These are phyloP conservation scores for Tetragnatha montana DNA, from an alignment of 2,888 invertebrate genomes.

Conservation along the genomic window DNA sequence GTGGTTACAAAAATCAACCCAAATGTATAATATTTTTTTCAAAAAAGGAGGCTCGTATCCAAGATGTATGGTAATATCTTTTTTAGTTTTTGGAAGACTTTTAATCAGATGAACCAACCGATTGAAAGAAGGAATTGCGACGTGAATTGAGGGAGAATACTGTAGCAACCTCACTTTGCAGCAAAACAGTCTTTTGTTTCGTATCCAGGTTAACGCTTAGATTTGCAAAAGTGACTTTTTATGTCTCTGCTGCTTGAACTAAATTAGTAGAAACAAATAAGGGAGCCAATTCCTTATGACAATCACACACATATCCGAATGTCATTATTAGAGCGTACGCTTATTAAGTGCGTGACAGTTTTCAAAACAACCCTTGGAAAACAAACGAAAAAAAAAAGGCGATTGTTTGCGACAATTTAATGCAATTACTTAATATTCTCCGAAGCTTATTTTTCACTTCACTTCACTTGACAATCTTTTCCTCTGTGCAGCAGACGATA, in stretches of 20 bases:
- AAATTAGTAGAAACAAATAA: neutral
- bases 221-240: neutral
- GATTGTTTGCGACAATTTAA: conserved; percentile 18
- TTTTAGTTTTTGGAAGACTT: neutral
- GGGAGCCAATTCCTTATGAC: neutral
- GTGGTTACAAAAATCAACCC: no score
- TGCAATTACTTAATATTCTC: conserved; percentile 49
- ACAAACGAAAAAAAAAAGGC: neutral
- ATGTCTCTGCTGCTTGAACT: neutral
- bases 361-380: neutral
- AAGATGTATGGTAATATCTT: neutral
- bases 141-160: no score
- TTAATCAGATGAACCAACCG: neutral
- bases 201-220: neutral
- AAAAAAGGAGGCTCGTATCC: no score
- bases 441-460: conserved; percentile 13
- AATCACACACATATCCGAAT: conserved; percentile 7
- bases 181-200: neutral
- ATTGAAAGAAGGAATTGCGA: neutral
- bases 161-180: neutral
- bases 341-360: conserved; percentile 6
- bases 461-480: conserved; percentile 46
- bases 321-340: neutral
- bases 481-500: conserved; percentile 3
- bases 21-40: no score